Percentiles rank a stretch among this genome's conserved stretches.
These are phyloP conservation scores for Chiridota heheva DNA, from an alignment of 35 echinoderm and acorn worm species.

Conservation along the genomic window DNA sequence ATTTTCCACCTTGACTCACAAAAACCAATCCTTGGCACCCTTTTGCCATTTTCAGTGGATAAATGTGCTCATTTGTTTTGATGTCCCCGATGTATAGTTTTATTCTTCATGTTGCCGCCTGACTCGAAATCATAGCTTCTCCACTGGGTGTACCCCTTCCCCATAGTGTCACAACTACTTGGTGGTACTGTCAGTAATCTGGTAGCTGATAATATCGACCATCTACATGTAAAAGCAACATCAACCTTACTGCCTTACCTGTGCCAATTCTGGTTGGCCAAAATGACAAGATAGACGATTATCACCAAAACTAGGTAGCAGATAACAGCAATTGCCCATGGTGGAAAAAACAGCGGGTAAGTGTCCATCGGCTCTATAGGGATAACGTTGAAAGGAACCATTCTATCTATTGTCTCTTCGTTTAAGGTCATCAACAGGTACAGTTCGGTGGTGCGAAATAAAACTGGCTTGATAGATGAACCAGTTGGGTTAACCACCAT, in stretches of 20 bases:
- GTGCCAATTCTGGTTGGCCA: constrained; percentile 46
- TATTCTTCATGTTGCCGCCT: too few species aligned
- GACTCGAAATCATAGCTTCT: too few species aligned
- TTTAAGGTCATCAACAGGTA: constrained; percentile 62
- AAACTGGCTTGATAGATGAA: constrained; percentile 44
- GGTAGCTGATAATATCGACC: too few species aligned
- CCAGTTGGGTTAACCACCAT: constrained; percentile 61
- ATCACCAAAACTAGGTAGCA: constrained; percentile 51
- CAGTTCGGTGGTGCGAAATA: constrained; percentile 64
- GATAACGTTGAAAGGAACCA: constrained; percentile 17
- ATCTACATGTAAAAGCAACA: too few species aligned
- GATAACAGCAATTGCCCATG: constrained; percentile 76
- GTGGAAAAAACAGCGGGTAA: constrained; percentile 47
- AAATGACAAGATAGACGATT: constrained; percentile 45
- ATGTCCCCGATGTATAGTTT: too few species aligned
- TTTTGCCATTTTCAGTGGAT: too few species aligned
- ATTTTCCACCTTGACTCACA: too few species aligned
- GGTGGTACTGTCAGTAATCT: too few species aligned
- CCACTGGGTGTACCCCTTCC: too few species aligned
- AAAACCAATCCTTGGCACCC: too few species aligned
- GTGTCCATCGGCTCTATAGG: neutral
- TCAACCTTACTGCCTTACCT: constrained; percentile 32
- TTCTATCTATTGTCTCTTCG: constrained; percentile 22
- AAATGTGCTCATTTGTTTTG: too few species aligned
- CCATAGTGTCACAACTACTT: too few species aligned